Percentiles rank a stretch among this genome's conserved stretches.
Evolutionary conservation across 1,140 invertebrate species (phyloP).

Genomic region (Camponotus floridanus): DNA sequence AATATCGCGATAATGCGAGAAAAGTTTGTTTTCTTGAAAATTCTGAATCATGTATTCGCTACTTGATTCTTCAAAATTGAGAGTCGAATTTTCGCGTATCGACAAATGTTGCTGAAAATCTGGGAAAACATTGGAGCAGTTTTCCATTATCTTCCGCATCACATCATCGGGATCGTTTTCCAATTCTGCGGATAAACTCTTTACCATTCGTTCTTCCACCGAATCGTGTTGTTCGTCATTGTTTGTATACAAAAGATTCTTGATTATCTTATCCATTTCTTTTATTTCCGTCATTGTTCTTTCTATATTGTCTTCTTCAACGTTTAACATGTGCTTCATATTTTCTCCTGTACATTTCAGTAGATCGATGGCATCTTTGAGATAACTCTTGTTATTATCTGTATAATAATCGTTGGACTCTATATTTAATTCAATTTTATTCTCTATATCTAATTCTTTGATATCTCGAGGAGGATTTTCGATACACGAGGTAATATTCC

Average conservation of each 20-base stretch:
- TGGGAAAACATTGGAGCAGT: background rate
- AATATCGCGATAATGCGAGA: background rate
- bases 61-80: background rate
- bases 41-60: background rate
- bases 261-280: constrained; percentile 23
- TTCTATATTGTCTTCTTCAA: background rate
- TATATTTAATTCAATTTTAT: background rate
- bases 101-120: background rate
- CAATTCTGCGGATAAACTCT: constrained; percentile 3
- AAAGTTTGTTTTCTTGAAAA: background rate
- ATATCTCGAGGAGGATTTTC: background rate
- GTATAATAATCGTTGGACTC: background rate
- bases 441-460: background rate
- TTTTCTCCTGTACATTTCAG: background rate
- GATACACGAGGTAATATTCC: background rate
- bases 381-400: background rate
- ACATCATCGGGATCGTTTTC: constrained; percentile 20
- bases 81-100: background rate
- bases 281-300: background rate
- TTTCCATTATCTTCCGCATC: constrained; percentile 37
- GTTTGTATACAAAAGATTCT: background rate
- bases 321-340: background rate
- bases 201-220: constrained; percentile 20
- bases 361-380: background rate
- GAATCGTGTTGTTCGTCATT: constrained; percentile 11